phyloP scores from a whole-genome alignment of 2,797 vertebrate genomes.

The Lerista edwardsae region DNA sequence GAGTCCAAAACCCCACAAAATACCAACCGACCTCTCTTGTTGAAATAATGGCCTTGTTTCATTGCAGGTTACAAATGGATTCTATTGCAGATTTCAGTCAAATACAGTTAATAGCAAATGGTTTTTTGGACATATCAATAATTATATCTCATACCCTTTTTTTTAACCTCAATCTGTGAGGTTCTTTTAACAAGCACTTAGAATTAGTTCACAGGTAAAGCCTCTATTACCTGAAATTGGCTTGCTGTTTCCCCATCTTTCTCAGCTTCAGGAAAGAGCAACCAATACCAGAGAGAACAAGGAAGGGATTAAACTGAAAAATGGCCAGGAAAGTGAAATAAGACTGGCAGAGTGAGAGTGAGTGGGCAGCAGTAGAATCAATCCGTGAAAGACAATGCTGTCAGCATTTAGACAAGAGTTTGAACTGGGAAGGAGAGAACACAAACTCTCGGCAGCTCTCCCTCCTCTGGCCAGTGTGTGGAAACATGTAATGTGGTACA shows the following conservation, averaged over 20 bases:
- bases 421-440: neutral
- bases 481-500: too few species aligned
- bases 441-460: too few species aligned
- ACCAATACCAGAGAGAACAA: neutral
- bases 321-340: neutral
- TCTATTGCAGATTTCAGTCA: neutral
- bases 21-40: neutral
- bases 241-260: neutral
- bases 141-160: neutral
- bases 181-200: neutral
- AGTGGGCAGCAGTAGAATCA: neutral
- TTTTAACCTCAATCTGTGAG: neutral
- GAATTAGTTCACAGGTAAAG: neutral
- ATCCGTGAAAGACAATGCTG: neutral
- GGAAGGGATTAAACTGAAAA: neutral
- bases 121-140: neutral
- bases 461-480: too few species aligned
- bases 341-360: neutral
- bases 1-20: conserved; percentile 1
- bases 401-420: neutral
- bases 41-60: neutral
- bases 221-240: neutral
- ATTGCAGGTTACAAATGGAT: neutral
- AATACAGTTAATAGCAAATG: neutral
- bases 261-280: neutral